Base-by-base conservation (phyloP, 1,140 invertebrate genomes). In the Leptinotarsa defecta region DNA sequence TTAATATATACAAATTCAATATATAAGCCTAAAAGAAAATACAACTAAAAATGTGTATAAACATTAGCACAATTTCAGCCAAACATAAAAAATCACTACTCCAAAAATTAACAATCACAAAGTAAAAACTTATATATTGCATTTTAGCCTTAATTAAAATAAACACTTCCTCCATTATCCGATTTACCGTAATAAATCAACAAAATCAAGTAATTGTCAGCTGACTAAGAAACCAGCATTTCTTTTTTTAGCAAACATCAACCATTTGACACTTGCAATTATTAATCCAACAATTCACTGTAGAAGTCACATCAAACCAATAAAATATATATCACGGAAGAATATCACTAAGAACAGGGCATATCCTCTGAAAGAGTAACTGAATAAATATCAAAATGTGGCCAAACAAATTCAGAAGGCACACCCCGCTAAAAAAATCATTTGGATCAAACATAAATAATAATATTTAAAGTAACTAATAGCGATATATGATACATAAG, bases 271-370 rank as follows among this genome's bases (percentile, higher is more conserved):
- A 57, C 4, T 43, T 43, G 34, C 34, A 11, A 11, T 43, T 11
- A 43, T 11, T 3, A 43, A 11, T 43, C 2, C 52, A 8, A 57
- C n/a, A 19, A 15, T 19, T 17, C n/a, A 57, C 52, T 57, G 17
- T 57, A 57, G 3, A 57, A 57, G 13, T 17, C 6, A 67, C 64
- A 67, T 67, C 20, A 24, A 34, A 67, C 34, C 20, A 67, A 67
- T 67, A 67, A 22, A 67, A 67, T 24, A 22, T 67, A 67, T 24
- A 67, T 67, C 64, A 67, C 64, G 20, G 64, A 24, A 15, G 27
- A 67, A 24, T 67, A 67, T 67, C 64, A 67, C 64, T 17, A 24
- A 24, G 22, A 20, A 67, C 64, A 67, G 64, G 64, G 64, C 27
- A 22, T 57, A 17, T 13, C 52, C 1, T 57, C 13, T 19, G n/a